A percentile compares a stretch with the other conserved stretches of the same genome.
phyloP scores from a whole-genome alignment of 2,113 vertebrate genomes.

The Tylochromis polylepis region DNA sequence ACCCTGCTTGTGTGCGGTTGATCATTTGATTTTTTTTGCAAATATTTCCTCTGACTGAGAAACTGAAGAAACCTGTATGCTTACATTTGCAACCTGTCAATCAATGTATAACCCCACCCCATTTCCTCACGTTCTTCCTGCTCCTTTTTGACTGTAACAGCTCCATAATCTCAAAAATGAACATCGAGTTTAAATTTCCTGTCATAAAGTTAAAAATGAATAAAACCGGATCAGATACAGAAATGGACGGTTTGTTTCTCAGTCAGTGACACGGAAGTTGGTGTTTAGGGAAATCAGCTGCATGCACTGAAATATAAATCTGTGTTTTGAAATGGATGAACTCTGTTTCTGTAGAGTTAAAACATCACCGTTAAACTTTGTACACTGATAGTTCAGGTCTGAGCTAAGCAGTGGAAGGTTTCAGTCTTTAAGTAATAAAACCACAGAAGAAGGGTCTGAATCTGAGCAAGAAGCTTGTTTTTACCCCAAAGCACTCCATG shows the following conservation, averaged over 20 bases:
- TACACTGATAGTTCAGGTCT: background rate
- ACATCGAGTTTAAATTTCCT: background rate
- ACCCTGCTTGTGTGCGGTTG: too few relatives aligned
- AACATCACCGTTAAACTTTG: background rate
- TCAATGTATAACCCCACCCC: background rate
- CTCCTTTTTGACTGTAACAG: background rate
- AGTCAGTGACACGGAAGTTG: background rate
- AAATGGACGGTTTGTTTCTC: background rate
- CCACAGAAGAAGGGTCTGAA: background rate
- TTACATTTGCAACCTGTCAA: background rate
- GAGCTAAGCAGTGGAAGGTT: background rate
- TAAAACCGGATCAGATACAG: fast-evolving
- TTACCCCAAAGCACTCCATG: background rate
- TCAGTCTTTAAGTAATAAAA: background rate
- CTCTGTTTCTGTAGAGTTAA: too few relatives aligned
- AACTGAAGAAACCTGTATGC: background rate
- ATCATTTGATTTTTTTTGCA: background rate
- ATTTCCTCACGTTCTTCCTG: background rate
- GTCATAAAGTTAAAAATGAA: background rate
- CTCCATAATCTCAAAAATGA: background rate
- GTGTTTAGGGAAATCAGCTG: background rate
- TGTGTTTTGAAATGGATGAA: background rate
- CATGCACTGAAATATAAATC: background rate
- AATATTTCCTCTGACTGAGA: fast-evolving
- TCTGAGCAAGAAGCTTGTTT: background rate